Percentiles rank a stretch among this genome's conserved stretches.
Evolutionary conservation across 30 jellyfish, hydroid and myxozoan species (phyloP).

Genomic region (Aurelia sp.): DNA sequence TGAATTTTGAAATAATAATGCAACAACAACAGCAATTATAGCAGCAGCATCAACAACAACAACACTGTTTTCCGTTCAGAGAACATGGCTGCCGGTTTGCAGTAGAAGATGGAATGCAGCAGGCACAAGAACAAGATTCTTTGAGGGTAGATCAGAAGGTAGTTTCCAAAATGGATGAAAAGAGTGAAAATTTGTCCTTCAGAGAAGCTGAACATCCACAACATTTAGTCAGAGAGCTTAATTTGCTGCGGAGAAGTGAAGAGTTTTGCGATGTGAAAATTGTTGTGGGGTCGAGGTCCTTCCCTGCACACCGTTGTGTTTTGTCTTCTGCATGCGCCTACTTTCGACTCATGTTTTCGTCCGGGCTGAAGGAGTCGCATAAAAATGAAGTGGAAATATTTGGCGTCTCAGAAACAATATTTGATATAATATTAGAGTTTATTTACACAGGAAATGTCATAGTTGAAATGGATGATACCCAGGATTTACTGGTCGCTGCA

Average conservation of each 20-base stretch:
- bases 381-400: constrained; percentile 59
- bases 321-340: constrained; percentile 64
- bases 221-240: constrained; percentile 38
- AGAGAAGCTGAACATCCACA: constrained; percentile 58
- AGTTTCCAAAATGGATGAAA: constrained; percentile 22
- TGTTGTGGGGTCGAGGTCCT: constrained; percentile 54
- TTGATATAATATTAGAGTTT: constrained; percentile 44
- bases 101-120: too few species aligned
- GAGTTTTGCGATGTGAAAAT: constrained; percentile 67
- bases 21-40: constrained; percentile 2
- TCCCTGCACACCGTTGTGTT: constrained; percentile 66
- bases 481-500: constrained; percentile 56
- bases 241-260: constrained; percentile 49
- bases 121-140: too few species aligned
- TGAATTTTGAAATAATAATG: neutral
- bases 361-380: constrained; percentile 49
- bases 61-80: too few species aligned
- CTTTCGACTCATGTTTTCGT: constrained; percentile 57
- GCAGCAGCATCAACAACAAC: neutral
- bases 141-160: too few species aligned
- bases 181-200: constrained; percentile 31
- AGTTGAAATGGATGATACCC: constrained; percentile 52
- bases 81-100: too few species aligned
- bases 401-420: constrained; percentile 48
- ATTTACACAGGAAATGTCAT: constrained; percentile 68